Conservation (phyloP, 1,140 invertebrate genomes). For the Apolygus lucorum region DNA sequence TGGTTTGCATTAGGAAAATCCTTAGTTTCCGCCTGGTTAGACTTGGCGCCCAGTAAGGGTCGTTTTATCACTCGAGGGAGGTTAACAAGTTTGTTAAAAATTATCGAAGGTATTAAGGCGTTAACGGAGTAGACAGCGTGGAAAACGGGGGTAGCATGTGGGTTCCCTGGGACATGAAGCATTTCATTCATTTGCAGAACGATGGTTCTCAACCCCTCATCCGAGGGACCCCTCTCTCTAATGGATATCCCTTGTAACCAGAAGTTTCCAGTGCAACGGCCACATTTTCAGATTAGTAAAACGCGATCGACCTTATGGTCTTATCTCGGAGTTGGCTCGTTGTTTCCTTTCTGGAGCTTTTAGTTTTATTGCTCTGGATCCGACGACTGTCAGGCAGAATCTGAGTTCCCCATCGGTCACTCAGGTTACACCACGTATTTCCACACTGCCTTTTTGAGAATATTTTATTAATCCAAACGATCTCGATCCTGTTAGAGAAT, state of each 20-base stretch:
- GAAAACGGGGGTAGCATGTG: constrained; percentile 5
- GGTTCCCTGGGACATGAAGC: neutral
- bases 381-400: too few species aligned
- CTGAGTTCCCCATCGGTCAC: too few species aligned
- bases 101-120: constrained; percentile 18
- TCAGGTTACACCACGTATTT: too few species aligned
- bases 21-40: too few species aligned
- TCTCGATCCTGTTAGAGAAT: too few species aligned
- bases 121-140: neutral
- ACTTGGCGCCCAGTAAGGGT: too few species aligned
- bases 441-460: too few species aligned
- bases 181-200: constrained; percentile 9
- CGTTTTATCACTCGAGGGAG: too few species aligned
- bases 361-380: constrained; percentile 14
- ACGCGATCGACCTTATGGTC: constrained; percentile 17
- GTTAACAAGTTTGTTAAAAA: constrained; percentile 21
- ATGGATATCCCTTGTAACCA: constrained; percentile 22
- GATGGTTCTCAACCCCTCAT: neutral
- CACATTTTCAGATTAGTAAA: constrained; percentile 21
- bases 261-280: neutral
- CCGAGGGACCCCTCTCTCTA: neutral
- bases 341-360: constrained; percentile 4
- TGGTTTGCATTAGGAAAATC: too few species aligned
- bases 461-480: too few species aligned
- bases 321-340: constrained; percentile 3